phyloP scores from a whole-genome alignment of 2,113 vertebrate species.

The Bujurquina vittata region DNA sequence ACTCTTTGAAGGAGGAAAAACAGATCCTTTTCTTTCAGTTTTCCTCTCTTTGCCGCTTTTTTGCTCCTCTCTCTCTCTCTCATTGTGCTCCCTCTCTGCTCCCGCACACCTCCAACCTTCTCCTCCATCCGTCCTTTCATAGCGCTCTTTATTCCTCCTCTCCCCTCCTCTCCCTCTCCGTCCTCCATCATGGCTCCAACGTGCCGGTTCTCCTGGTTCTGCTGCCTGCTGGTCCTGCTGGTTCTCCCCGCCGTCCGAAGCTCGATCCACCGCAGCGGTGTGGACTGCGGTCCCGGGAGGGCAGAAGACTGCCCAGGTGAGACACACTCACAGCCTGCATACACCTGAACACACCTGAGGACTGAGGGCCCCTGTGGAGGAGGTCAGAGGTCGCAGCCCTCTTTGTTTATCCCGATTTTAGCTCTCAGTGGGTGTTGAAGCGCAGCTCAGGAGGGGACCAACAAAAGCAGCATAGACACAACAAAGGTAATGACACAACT shows the following conservation, averaged over 20 bases:
- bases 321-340: neutral
- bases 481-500: neutral
- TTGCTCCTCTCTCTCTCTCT: neutral
- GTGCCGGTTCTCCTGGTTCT: conserved; percentile 55
- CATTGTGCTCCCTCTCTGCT: neutral
- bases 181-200: conserved; percentile 63
- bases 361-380: neutral
- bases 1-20: neutral
- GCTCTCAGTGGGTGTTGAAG: neutral
- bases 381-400: conserved; percentile 31
- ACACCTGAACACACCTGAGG: conserved; percentile 8
- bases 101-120: no score
- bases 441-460: neutral
- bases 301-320: conserved; percentile 82
- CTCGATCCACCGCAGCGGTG: conserved; percentile 77
- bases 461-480: neutral
- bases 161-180: neutral
- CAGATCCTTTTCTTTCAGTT: neutral
- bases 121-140: neutral
- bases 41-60: neutral
- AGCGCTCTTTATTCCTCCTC: no score
- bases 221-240: conserved; percentile 71
- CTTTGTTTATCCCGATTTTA: neutral
- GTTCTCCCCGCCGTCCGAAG: conserved; percentile 68
- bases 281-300: conserved; percentile 77